Percentiles rank a stretch among this genome's conserved stretches.
Evolutionary conservation across 2,797 vertebrate genomes (phyloP).

Genomic region (Ceryle rudis): DNA sequence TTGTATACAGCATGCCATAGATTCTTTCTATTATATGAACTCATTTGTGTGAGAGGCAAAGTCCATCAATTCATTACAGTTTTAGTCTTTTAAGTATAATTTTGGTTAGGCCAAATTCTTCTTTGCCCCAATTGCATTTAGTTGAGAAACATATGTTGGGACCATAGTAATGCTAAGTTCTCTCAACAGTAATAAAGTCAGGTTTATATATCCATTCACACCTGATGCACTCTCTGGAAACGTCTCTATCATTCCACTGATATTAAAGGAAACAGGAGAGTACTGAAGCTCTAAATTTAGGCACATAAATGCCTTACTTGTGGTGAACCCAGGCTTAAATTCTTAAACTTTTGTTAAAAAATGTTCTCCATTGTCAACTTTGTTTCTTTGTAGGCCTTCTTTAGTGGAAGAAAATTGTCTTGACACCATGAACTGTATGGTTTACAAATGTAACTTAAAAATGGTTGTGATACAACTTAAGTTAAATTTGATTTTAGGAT

Average conservation of each 20-base stretch:
- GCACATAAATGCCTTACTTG: background rate
- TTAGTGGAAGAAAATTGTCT: background rate
- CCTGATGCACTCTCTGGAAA: background rate
- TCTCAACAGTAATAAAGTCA: background rate
- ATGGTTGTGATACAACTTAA: background rate
- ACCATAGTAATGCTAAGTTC: background rate
- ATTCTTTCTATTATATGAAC: background rate
- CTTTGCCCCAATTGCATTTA: background rate
- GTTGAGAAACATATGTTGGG: background rate
- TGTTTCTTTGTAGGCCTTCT: background rate
- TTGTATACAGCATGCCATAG: background rate
- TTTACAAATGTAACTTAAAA: background rate
- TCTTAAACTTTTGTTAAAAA: background rate
- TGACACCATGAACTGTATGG: background rate
- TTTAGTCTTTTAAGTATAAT: background rate
- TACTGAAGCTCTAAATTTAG: background rate
- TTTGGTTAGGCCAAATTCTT: background rate
- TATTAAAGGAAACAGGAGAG: background rate
- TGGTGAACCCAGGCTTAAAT: background rate
- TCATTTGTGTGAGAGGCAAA: background rate
- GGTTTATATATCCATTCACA: background rate
- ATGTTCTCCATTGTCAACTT: background rate
- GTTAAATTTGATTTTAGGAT: background rate
- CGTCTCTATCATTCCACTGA: background rate
- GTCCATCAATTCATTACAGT: background rate